These are phyloP conservation scores for Blera fallax DNA, from an alignment of 2,888 invertebrate genomes.

Conservation along the genomic window DNA sequence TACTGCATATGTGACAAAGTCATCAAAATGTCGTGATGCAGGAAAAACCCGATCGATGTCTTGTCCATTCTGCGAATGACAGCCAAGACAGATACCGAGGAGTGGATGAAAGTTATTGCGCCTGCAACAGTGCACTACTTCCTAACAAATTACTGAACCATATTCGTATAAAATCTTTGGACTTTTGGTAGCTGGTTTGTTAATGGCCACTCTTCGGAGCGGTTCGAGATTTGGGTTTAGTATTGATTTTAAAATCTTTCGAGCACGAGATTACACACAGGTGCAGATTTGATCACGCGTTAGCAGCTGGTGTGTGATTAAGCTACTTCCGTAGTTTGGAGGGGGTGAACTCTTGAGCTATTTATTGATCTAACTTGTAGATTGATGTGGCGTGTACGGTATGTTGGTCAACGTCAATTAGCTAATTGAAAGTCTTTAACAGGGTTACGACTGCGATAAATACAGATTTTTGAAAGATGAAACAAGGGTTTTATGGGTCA, in stretches of 20 bases:
- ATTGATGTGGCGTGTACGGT: neutral
- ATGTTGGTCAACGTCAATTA: constrained; percentile 40
- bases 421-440: constrained; percentile 19
- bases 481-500: constrained; percentile 32
- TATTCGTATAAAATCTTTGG: neutral
- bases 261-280: constrained; percentile 5
- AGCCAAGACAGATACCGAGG: constrained; percentile 8
- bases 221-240: constrained; percentile 14
- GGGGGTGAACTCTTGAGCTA: neutral
- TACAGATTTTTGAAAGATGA: neutral
- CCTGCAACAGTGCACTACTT: constrained; percentile 52
- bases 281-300: neutral
- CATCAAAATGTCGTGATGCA: constrained; percentile 54
- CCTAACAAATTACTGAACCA: constrained; percentile 50
- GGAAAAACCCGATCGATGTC: constrained; percentile 39
- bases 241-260: neutral
- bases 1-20: constrained; percentile 54
- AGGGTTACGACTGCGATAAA: neutral
- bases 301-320: constrained; percentile 29
- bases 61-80: constrained; percentile 14
- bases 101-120: constrained; percentile 4
- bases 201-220: constrained; percentile 8
- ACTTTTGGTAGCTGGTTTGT: neutral
- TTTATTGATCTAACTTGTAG: neutral
- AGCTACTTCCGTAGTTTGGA: constrained; percentile 47